phyloP scores from a whole-genome alignment of 2,113 vertebrate genomes.

The Osmerus mordax region DNA sequence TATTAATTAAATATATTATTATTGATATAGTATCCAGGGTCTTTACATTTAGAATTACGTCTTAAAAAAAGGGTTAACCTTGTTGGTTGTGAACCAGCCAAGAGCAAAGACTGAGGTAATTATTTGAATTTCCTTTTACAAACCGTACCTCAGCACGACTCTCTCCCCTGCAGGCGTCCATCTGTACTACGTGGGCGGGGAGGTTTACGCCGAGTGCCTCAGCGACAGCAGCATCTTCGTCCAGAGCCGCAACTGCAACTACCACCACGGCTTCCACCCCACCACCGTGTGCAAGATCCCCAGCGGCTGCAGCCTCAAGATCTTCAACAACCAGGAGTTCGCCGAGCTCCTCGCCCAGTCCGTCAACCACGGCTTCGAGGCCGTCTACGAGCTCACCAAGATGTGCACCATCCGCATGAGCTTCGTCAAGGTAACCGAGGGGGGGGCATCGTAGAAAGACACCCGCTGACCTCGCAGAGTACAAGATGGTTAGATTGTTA shows the following conservation, averaged over 20 bases:
- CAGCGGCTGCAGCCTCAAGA: slow-evolving; percentile 95
- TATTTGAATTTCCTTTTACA: too few species aligned
- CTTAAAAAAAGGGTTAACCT: too few species aligned
- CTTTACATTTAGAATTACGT: too few species aligned
- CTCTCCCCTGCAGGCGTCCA: slow-evolving; percentile 82
- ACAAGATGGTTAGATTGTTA: too few species aligned
- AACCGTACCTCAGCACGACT: not conserved
- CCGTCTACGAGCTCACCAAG: slow-evolving; percentile 97
- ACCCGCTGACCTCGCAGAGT: too few species aligned
- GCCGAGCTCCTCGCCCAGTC: slow-evolving; percentile 95
- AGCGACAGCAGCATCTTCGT: slow-evolving; percentile 99
- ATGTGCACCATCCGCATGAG: slow-evolving; percentile 99
- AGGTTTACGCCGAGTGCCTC: slow-evolving; percentile 96
- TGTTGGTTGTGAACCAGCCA: too few species aligned
- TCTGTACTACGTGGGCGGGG: slow-evolving; percentile 95
- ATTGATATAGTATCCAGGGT: too few species aligned
- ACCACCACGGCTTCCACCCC: slow-evolving; percentile 96
- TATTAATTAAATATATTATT: too few species aligned
- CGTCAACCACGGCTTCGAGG: slow-evolving; percentile 98
- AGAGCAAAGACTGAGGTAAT: too few species aligned
- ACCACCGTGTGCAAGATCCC: slow-evolving; percentile 99
- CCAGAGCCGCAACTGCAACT: slow-evolving; percentile 99
- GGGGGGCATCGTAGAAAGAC: too few species aligned
- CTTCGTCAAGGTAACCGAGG: slow-evolving; percentile 87
- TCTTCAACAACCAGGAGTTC: slow-evolving; percentile 99